phyloP scores from a whole-genome alignment of 2,113 vertebrate genomes.

The Agelaius phoeniceus region DNA sequence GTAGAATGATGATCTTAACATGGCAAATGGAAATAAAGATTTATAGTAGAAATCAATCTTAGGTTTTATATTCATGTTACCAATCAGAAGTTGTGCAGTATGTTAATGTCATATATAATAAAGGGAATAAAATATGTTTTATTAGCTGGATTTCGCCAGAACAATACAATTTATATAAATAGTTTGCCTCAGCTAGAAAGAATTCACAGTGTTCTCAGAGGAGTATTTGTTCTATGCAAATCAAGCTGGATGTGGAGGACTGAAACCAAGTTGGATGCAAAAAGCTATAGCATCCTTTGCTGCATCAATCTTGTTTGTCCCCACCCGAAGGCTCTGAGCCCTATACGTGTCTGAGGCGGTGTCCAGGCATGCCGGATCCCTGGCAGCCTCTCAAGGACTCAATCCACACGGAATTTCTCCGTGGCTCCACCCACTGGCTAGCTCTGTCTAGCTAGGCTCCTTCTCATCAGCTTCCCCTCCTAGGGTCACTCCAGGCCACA shows the following conservation, averaged over 20 bases:
- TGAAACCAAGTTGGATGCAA: not conserved
- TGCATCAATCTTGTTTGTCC: not conserved
- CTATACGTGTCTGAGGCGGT: not conserved
- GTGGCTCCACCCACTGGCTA: conserved; percentile 32
- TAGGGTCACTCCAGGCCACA: not conserved
- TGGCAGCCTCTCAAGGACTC: conserved; percentile 3
- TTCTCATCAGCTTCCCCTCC: not conserved
- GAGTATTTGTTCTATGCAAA: not conserved
- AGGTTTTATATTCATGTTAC: not conserved
- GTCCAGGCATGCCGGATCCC: not conserved
- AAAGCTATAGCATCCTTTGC: not conserved
- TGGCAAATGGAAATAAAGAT: not conserved
- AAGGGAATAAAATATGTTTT: not conserved
- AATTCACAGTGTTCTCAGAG: not conserved
- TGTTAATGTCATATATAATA: not conserved
- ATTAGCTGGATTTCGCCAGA: not conserved
- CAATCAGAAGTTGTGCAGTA: not conserved
- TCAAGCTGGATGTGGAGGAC: not conserved
- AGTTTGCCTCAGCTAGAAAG: conserved; percentile 5
- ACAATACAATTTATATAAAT: not conserved
- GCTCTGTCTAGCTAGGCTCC: not conserved
- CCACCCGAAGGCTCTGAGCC: not conserved
- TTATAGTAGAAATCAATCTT: not conserved
- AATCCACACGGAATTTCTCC: not conserved
- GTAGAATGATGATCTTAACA: not conserved